phyloP scores from a whole-genome alignment of 2,113 vertebrate species.

The Andinoacara biseriatus region DNA sequence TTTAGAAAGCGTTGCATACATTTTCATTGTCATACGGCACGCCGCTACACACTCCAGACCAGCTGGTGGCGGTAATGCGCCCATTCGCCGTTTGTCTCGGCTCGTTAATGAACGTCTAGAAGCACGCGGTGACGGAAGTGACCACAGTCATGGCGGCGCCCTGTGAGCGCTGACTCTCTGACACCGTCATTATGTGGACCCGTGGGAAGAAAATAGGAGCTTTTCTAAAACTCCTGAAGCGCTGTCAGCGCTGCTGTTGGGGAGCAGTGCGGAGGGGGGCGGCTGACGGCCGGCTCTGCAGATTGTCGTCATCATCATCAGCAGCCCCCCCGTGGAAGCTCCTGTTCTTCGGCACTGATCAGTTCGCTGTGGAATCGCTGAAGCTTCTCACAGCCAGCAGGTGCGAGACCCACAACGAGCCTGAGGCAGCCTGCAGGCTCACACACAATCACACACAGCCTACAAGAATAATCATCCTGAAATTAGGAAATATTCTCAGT shows the following conservation, averaged over 20 bases:
- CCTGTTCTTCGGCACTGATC: slow-evolving; percentile 91
- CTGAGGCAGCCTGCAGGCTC: not conserved
- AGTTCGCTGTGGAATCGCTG: slow-evolving; percentile 86
- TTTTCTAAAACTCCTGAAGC: not conserved
- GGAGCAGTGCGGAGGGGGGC: rapidly evolving
- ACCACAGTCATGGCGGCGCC: slow-evolving; percentile 47
- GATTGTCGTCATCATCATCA: slow-evolving; percentile 18
- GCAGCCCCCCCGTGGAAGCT: slow-evolving; percentile 85
- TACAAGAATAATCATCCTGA: not conserved
- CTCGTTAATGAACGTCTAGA: not conserved
- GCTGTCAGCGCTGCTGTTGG: not conserved
- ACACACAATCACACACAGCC: not conserved
- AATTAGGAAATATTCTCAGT: too few species aligned
- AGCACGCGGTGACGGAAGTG: not conserved
- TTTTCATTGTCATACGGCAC: too few species aligned
- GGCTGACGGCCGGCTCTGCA: rapidly evolving
- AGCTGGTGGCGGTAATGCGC: not conserved
- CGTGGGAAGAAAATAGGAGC: not conserved
- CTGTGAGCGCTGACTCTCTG: not conserved
- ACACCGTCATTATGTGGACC: slow-evolving; percentile 22
- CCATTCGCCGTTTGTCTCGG: too few species aligned
- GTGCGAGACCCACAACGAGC: slow-evolving; percentile 60
- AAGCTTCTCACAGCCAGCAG: slow-evolving; percentile 81
- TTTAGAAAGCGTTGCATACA: too few species aligned
- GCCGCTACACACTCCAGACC: not conserved